Percentiles rank a stretch among this genome's conserved stretches.
Evolutionary conservation across 2,113 vertebrate genomes (phyloP).

Genomic region (Bubo bubo): DNA sequence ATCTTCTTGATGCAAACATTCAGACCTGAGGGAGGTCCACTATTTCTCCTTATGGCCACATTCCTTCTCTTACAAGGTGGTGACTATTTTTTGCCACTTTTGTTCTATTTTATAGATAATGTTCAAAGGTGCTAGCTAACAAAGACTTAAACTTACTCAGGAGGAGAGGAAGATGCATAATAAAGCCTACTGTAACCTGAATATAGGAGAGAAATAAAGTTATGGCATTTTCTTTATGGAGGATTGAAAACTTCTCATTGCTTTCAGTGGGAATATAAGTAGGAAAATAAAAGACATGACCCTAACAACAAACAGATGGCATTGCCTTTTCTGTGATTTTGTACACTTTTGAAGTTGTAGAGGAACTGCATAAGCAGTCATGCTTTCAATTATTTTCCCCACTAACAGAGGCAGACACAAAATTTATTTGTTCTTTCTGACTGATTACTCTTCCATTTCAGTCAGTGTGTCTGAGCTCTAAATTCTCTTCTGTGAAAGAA

Average conservation of each 20-base stretch:
- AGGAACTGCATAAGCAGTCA: constrained; percentile 70
- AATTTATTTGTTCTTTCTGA: constrained; percentile 73
- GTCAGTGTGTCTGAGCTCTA: constrained; percentile 45
- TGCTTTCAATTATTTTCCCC: constrained; percentile 80
- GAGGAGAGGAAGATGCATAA: constrained; percentile 35
- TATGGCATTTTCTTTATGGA: constrained; percentile 68
- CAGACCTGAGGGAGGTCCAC: constrained; percentile 46
- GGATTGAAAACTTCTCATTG: constrained; percentile 50
- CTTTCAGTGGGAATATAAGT: constrained; percentile 67
- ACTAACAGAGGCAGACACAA: constrained; percentile 71
- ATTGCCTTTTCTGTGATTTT: constrained; percentile 69
- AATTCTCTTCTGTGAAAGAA: constrained; percentile 58
- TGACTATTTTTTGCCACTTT: constrained; percentile 15
- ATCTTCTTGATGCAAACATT: constrained; percentile 8
- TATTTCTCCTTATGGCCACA: not conserved
- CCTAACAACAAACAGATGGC: constrained; percentile 81
- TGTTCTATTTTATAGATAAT: not conserved
- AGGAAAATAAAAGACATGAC: constrained; percentile 73
- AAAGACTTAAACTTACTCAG: constrained; percentile 6
- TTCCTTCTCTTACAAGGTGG: constrained; percentile 24
- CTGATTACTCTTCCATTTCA: constrained; percentile 73
- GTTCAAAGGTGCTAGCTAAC: not conserved
- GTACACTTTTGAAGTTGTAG: constrained; percentile 76
- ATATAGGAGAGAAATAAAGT: constrained; percentile 45
- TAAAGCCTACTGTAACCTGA: constrained; percentile 31